These are phyloP conservation scores for Aspiorhynchus laticeps DNA, from an alignment of 2,113 vertebrate genomes.

Conservation along the genomic window DNA sequence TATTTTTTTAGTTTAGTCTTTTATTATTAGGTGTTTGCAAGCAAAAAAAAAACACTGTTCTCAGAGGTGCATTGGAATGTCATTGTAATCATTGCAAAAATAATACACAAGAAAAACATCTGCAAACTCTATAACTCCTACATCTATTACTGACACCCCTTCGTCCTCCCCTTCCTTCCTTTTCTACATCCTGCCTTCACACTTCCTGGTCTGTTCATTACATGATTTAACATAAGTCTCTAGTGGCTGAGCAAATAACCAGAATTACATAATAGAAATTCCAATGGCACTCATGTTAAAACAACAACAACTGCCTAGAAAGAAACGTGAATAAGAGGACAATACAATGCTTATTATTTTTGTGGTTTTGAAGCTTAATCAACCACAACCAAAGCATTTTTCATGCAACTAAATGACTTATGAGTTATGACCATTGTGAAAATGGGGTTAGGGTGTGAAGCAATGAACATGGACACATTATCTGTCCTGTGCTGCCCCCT, in stretches of 20 bases:
- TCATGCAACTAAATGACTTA: background rate
- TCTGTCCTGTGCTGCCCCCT: slow-evolving; percentile 25
- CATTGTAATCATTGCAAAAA: background rate
- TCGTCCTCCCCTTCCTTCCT: slow-evolving; percentile 14
- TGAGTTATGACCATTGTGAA: background rate
- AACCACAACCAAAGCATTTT: background rate
- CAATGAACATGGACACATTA: background rate
- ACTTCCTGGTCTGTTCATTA: background rate
- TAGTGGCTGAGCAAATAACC: background rate
- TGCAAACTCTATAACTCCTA: background rate
- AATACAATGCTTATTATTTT: background rate
- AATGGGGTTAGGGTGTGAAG: background rate
- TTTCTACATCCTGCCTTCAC: slow-evolving; percentile 26
- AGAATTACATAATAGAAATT: background rate
- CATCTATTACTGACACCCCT: background rate
- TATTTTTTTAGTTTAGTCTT: background rate
- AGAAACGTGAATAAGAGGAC: background rate
- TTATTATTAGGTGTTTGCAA: background rate
- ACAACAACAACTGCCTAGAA: background rate
- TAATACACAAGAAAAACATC: slow-evolving; percentile 9
- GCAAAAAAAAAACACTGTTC: background rate
- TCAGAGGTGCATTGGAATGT: background rate
- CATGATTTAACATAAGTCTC: background rate
- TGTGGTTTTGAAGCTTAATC: background rate
- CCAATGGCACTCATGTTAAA: background rate